Evolutionary conservation across 2,888 invertebrate genomes (phyloP), one percentile per base, ranked within the genome.

Genomic region (Yponomeuta malinellus): DNA sequence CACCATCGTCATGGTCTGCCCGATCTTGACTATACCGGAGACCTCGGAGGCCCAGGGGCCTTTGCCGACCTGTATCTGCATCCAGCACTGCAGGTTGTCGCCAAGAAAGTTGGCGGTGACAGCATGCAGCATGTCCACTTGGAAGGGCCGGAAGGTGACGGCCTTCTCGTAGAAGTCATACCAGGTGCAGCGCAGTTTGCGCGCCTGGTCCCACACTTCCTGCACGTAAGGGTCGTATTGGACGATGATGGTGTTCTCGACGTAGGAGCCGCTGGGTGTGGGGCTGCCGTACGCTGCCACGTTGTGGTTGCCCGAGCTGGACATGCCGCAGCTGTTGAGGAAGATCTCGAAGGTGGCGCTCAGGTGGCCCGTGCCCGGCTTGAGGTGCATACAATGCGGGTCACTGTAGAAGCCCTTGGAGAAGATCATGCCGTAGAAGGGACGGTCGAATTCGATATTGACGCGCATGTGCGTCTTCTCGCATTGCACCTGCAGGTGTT

Each of bases 1-100:
- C 12, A 98, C 98, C 98, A 98, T 98, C 12, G 98, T 98, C 98
- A 98, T 98, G 0, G 98, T 98, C 85, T 98, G 98, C 37, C 98
- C 98, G 76, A 98, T 98, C 90, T 98, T 98, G 10, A 98, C 98
- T 80, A 98, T 97, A 71, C 98, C 98, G 0, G 97, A 97, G 52
- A 98, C 98, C 89, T 98, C 98, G 15, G 97, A 97, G n/a, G 98
- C 98, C 98, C 98, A 98, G 0, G 98, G 98, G 75, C 98, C 98
- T 85, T 98, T 98, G 71, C 98, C 98, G 68, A 98, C 98, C 89
- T 98, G 98, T 78, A 98, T 98, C 88, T 98, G 98, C 98, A 98
- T 98, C 98, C 98, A 98, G 89, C 98, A 98, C 84, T 98, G 98
- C 78, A 98, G 92, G 91, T 98, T 98, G 88, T 98, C 98, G 48